A percentile compares a stretch with the other conserved stretches of the same genome.
Evolutionary conservation across 2,888 invertebrate species (phyloP).

Genomic region (Ellobium chinense): DNA sequence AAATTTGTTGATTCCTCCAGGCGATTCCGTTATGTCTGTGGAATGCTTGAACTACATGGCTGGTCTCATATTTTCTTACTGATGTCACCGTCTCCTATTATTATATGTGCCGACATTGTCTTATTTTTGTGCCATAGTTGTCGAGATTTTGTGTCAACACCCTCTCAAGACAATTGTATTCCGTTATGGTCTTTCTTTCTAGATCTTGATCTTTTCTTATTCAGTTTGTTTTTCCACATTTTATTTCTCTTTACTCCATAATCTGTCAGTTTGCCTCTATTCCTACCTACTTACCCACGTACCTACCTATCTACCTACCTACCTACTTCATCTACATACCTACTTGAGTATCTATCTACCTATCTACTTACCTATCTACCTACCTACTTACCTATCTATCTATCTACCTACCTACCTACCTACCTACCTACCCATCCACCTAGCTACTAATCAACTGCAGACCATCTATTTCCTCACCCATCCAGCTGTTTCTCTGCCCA

Average conservation of each 20-base stretch:
- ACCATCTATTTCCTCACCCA: slow-evolving; percentile 11
- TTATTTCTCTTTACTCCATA: too few relatives aligned
- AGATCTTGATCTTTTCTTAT: not conserved
- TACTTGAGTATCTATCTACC: slow-evolving; percentile 11
- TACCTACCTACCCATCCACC: slow-evolving; percentile 1
- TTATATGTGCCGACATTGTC: too few relatives aligned
- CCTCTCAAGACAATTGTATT: too few relatives aligned
- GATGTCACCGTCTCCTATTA: too few relatives aligned
- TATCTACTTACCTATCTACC: not conserved
- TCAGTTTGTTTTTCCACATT: too few relatives aligned
- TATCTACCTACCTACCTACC: slow-evolving; percentile 8
- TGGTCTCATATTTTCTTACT: too few relatives aligned
- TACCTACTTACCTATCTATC: slow-evolving; percentile 12
- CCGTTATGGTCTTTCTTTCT: slow-evolving; percentile 6
- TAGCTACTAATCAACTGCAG: not conserved
- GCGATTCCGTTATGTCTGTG: too few relatives aligned
- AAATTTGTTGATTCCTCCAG: too few relatives aligned
- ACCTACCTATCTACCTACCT: slow-evolving; percentile 24
- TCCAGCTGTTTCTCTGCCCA: not conserved
- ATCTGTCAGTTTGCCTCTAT: not conserved
- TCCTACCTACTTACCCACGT: slow-evolving; percentile 14
- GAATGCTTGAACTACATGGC: too few relatives aligned
- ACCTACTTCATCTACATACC: slow-evolving; percentile 11
- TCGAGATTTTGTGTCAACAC: too few relatives aligned
- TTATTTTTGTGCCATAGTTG: too few relatives aligned